Evolutionary conservation across 2,113 vertebrate genomes (phyloP), one percentile per base, ranked within the genome.

Genomic region (Hucho hucho): DNA sequence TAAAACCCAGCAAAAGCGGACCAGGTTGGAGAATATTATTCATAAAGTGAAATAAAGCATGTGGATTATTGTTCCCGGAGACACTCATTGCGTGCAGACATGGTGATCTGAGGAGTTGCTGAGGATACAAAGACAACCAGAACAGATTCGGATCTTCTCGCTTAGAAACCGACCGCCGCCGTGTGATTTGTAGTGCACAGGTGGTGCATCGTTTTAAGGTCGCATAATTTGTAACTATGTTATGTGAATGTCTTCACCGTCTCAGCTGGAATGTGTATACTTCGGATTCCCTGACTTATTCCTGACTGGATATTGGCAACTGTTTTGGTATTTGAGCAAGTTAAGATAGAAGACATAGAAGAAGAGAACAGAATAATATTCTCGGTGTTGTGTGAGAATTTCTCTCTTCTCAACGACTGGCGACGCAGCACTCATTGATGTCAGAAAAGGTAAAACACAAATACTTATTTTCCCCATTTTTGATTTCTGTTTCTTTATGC

Each of bases 401-500:
- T 79, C 24, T 59, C 75, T 79, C 43, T 88, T 81, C 81, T 64
- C 59, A 49, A 73, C 59, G 69, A 37, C 61, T 59, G 77, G 29
- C 26, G 59, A 77, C 56, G 68, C 56, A 70, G 73, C 75, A 66
- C 81, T 78, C 80, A 91, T 92, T 93, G 86, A 93, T 93, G 93
- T 92, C 92, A 89, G 89, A 92, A 72, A 91, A 91, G 93, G 93
- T 92, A 92, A 87, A 46, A 13, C 32, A 43, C 26, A 24, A 69
- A 37, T 20, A 73, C 69, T 0, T 83, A 86, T 68, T 75, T 9
- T 26, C 43, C 4, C 22, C 2, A 37, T 28, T 20, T 5, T 6
- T 61, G 0, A 26, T 26, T 25, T 67, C 26, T 37, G 18, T 9
- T 13, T 9, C 11, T 43, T 43, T 11, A 43, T 9, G 37, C 37